Conservation (phyloP, 2,797 vertebrate genomes). For the Ctenopoma kingsleyae region DNA sequence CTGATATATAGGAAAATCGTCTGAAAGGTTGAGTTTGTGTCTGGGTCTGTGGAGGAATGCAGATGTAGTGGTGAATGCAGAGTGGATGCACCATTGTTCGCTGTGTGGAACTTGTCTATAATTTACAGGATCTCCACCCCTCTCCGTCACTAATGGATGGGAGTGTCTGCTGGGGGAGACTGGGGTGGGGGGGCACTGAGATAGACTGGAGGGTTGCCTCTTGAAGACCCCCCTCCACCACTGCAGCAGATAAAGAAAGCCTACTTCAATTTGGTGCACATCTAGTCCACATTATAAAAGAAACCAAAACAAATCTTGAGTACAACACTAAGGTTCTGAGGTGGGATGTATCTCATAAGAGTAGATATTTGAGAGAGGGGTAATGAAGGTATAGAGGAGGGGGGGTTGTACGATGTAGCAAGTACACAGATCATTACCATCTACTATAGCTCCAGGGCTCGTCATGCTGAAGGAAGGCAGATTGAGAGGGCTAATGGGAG, state of each 20-base stretch:
- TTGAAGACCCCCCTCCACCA: constrained; percentile 47
- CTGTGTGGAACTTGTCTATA: constrained; percentile 77
- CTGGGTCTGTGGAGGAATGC: constrained; percentile 75
- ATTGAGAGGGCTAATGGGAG: constrained; percentile 82
- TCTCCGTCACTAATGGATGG: constrained; percentile 79
- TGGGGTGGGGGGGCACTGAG: constrained; percentile 44
- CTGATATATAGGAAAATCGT: constrained; percentile 21
- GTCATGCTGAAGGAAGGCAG: constrained; percentile 84
- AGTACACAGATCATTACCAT: constrained; percentile 82
- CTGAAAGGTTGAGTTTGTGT: constrained; percentile 53
- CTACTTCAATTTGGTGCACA: constrained; percentile 70
- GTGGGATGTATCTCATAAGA: constrained; percentile 41
- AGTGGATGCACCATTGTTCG: constrained; percentile 75
- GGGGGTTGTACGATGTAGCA: constrained; percentile 39
- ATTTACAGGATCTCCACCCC: constrained; percentile 80
- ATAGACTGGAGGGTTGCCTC: constrained; percentile 61
- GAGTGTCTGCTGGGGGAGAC: constrained; percentile 64
- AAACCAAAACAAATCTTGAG: constrained; percentile 52
- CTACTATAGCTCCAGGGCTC: constrained; percentile 73
- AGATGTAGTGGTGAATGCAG: constrained; percentile 69
- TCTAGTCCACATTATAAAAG: constrained; percentile 63
- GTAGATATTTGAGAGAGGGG: constrained; percentile 54
- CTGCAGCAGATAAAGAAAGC: constrained; percentile 51
- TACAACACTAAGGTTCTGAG: constrained; percentile 31
- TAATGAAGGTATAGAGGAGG: constrained; percentile 21